These are phyloP conservation scores for Brachyalestes nurse DNA, from an alignment of 2,797 vertebrate genomes.

Conservation along the genomic window DNA sequence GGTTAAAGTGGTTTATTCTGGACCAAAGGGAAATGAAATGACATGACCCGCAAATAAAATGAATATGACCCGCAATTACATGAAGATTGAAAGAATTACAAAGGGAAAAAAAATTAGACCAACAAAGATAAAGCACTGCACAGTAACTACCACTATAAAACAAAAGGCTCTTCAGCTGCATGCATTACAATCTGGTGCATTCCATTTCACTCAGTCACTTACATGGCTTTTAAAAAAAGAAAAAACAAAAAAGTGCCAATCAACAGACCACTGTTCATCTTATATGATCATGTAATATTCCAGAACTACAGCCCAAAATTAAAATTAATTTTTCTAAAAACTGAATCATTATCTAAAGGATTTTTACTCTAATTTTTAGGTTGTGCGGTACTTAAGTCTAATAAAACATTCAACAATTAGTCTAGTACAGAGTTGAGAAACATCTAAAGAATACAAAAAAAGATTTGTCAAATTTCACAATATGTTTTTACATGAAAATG, in stretches of 20 bases:
- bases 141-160: conserved; percentile 5
- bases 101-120: neutral
- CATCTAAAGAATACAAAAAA: neutral
- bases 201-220: neutral
- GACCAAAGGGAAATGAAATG: conserved; percentile 17
- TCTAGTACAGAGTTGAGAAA: neutral
- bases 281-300: neutral
- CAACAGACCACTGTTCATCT: neutral
- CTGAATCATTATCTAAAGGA: neutral
- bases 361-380: neutral
- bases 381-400: neutral
- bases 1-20: conserved; percentile 30
- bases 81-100: neutral
- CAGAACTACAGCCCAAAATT: neutral
- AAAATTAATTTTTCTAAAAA: neutral
- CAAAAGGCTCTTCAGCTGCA: neutral
- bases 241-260: neutral
- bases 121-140: conserved; percentile 28
- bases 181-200: neutral
- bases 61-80: too few species aligned
- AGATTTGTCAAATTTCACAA: neutral
- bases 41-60: neutral
- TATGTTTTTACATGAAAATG: neutral
- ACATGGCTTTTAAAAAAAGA: neutral
- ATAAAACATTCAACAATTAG: neutral